Evolutionary conservation across 2,797 vertebrate genomes (phyloP), one percentile per base, ranked within the genome.

Genomic region (Macropus fuliginosus): DNA sequence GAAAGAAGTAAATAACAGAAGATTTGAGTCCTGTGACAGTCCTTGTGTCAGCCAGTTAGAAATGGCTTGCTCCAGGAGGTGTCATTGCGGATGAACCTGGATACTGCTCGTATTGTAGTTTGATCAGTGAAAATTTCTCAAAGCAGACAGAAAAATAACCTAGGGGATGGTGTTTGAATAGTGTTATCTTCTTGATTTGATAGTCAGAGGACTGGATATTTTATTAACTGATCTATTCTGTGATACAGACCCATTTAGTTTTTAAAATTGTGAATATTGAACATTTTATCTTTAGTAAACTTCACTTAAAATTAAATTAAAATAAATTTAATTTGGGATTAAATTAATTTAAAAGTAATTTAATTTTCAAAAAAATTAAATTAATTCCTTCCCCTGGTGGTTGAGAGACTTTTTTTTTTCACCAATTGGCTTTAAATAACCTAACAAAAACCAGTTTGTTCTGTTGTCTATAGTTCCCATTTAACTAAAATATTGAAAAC

Each of bases 401-500:
- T 87, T 87, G 74, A 40, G 40, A 50, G 74, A 8, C 21, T 87
- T 81, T 24, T 29, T 16, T 16, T 18, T 13, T 29, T 94, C 90
- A 94, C 74, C 5, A 87, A 13, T 90, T 95, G 1, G 91, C 91
- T 96, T 95, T 93, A 94, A 57, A 59, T 95, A 50, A n/a, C 24
- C 40, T 92, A 62, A 92, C 94, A 95, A 59, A 93, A 74, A 29
- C 57, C 62, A 90, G 2, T 94, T 3, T 91, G 3, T 74, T 62
- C 28, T 93, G 91, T 90, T 13, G 92, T 90, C 11, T 94, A 0
- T 4, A 28, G 81, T 54, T 24, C 91, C 28, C 50, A 12, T 96
- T 93, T 28, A 94, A 91, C 54, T 89, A 91, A 57, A 91, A 56
- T 95, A 93, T 93, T 96, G 92, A 90, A 66, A 96, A 89, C 40